phyloP scores from a whole-genome alignment of 2,797 vertebrate genomes.

The Sebastes itinus region DNA sequence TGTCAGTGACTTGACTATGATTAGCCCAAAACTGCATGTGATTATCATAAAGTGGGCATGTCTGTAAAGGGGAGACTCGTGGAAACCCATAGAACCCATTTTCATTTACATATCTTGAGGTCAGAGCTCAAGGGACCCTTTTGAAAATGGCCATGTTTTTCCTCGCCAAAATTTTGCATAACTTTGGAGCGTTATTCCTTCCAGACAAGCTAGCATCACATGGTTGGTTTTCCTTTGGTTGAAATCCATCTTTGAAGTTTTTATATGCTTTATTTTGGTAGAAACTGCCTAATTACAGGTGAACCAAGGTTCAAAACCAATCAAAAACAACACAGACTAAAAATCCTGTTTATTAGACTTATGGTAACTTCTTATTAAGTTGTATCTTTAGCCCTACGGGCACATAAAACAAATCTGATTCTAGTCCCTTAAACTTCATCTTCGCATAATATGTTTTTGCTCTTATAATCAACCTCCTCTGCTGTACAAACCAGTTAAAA shows the following conservation, averaged over 20 bases:
- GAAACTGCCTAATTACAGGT: constrained; percentile 7
- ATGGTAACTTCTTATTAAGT: constrained; percentile 10
- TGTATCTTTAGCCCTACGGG: constrained; percentile 39
- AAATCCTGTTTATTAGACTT: constrained; percentile 38
- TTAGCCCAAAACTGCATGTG: accelerated
- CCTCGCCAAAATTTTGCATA: no score
- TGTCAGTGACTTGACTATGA: no score
- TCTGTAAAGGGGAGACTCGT: no score
- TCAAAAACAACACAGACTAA: constrained; percentile 32
- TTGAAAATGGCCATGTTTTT: no score
- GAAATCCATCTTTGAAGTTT: neutral
- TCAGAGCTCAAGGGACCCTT: accelerated
- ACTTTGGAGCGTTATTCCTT: no score
- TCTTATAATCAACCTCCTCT: constrained; percentile 62
- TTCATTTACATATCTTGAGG: no score
- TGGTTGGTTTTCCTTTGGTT: neutral
- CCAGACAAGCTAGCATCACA: accelerated
- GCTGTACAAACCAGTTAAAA: constrained; percentile 47
- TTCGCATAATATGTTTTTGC: constrained; percentile 52
- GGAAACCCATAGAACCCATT: no score
- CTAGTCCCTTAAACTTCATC: constrained; percentile 42
- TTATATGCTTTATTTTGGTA: neutral
- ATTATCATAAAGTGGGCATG: no score
- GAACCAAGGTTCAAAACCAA: constrained; percentile 17
- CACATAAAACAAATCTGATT: constrained; percentile 45